phyloP scores from a whole-genome alignment of 2,797 vertebrate species.

The Lepilemur ruficaudatus region DNA sequence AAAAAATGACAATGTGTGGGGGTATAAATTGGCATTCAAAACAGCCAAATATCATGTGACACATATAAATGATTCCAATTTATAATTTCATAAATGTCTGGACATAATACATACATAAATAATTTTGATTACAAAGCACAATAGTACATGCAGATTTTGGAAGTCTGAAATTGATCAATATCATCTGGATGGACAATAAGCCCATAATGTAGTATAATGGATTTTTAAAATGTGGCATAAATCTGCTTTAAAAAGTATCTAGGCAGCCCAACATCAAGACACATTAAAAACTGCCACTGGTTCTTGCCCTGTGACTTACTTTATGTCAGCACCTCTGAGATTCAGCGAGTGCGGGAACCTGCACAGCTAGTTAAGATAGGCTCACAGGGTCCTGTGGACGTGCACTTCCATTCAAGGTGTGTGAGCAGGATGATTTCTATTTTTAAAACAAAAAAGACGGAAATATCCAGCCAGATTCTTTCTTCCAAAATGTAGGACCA shows the following conservation, averaged over 20 bases:
- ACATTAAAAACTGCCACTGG: slow-evolving; percentile 59
- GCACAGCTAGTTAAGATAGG: rapidly evolving
- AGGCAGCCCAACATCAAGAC: slow-evolving; percentile 28
- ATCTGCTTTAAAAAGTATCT: slow-evolving; percentile 55
- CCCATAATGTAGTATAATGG: slow-evolving; percentile 66
- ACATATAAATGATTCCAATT: slow-evolving; percentile 46
- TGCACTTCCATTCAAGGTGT: neutral
- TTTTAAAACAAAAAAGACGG: slow-evolving; percentile 29
- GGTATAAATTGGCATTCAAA: neutral
- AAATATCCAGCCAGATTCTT: neutral
- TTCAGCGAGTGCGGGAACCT: neutral
- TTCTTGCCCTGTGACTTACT: neutral
- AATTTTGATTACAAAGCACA: slow-evolving; percentile 70
- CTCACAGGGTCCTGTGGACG: neutral
- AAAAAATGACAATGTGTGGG: neutral
- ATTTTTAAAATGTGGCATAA: slow-evolving; percentile 70
- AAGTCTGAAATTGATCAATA: slow-evolving; percentile 70
- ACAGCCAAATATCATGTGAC: slow-evolving; percentile 42
- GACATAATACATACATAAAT: slow-evolving; percentile 54
- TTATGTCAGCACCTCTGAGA: neutral
- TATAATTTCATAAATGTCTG: slow-evolving; percentile 53
- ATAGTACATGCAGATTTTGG: slow-evolving; percentile 74
- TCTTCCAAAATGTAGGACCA: neutral
- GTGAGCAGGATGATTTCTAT: neutral
- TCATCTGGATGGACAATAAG: slow-evolving; percentile 62